Evolutionary conservation across 2,113 vertebrate species (phyloP).

Genomic region (Aegotheles bennettii): DNA sequence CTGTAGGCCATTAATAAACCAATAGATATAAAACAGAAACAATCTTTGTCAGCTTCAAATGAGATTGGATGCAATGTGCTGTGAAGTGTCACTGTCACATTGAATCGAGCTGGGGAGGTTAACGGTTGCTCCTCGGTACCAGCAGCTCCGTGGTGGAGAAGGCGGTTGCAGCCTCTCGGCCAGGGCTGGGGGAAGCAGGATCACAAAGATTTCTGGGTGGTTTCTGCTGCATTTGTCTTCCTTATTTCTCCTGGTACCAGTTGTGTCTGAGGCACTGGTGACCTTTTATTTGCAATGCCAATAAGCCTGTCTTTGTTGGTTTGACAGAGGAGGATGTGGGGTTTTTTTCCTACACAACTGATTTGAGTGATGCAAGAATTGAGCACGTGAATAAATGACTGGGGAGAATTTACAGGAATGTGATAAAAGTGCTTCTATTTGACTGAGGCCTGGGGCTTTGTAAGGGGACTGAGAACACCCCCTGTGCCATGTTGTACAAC

Average conservation of each 20-base stretch:
- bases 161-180: not conserved
- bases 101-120: constrained; percentile 69
- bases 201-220: accelerated
- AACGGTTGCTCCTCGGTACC: not conserved
- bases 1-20: constrained; percentile 84
- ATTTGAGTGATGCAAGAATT: accelerated
- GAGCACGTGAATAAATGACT: not conserved
- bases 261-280: not conserved
- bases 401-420: not conserved
- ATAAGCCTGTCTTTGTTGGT: not conserved
- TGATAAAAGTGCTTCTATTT: not conserved
- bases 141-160: not conserved
- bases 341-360: not conserved
- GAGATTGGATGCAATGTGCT: constrained; percentile 78
- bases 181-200: too few relatives aligned
- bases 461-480: not conserved
- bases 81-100: constrained; percentile 83
- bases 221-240: not conserved
- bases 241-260: not conserved
- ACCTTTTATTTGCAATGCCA: not conserved
- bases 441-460: not conserved
- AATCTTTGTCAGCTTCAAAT: constrained; percentile 78
- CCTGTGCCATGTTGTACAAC: not conserved
- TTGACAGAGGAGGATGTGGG: not conserved
- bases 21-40: constrained; percentile 81